These are phyloP conservation scores for Drosophila rhopaloa DNA, from an alignment of 1,140 invertebrate genomes.

Conservation along the genomic window DNA sequence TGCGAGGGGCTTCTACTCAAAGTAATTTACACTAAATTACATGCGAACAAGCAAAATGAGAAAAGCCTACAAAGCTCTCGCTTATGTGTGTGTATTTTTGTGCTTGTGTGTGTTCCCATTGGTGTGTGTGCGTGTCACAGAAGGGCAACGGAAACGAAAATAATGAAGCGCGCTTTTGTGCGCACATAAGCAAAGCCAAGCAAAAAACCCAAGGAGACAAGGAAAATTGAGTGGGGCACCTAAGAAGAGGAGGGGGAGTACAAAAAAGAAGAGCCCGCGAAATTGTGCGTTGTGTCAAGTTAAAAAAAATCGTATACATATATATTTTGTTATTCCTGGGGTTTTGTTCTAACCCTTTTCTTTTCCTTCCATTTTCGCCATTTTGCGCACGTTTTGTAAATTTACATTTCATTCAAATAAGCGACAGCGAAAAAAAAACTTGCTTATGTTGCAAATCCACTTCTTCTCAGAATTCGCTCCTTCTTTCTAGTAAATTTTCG, in stretches of 20 bases:
- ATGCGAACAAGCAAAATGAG: slow-evolving; percentile 66
- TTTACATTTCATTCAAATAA: slow-evolving; percentile 72
- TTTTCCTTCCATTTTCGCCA: slow-evolving; percentile 26
- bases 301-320: slow-evolving; percentile 25
- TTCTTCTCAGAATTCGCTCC: slow-evolving; percentile 13
- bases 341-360: slow-evolving; percentile 51
- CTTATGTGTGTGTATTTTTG: slow-evolving; percentile 18
- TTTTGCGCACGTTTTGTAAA: slow-evolving; percentile 68
- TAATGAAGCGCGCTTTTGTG: slow-evolving; percentile 74
- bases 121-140: slow-evolving; percentile 46
- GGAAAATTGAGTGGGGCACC: slow-evolving; percentile 36
- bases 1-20: slow-evolving; percentile 61
- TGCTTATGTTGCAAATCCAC: slow-evolving; percentile 39
- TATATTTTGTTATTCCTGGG: slow-evolving; percentile 26
- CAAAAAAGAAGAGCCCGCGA: slow-evolving; percentile 19
- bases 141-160: slow-evolving; percentile 67
- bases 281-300: slow-evolving; percentile 53
- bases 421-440: slow-evolving; percentile 20
- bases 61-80: slow-evolving; percentile 52
- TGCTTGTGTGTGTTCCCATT: slow-evolving; percentile 10
- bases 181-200: slow-evolving; percentile 54
- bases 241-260: not conserved
- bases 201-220: slow-evolving; percentile 40
- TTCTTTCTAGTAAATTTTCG: slow-evolving; percentile 26
- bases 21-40: slow-evolving; percentile 79